phyloP scores from a whole-genome alignment of 2,113 vertebrate genomes.

The Scartelaos histophorus region DNA sequence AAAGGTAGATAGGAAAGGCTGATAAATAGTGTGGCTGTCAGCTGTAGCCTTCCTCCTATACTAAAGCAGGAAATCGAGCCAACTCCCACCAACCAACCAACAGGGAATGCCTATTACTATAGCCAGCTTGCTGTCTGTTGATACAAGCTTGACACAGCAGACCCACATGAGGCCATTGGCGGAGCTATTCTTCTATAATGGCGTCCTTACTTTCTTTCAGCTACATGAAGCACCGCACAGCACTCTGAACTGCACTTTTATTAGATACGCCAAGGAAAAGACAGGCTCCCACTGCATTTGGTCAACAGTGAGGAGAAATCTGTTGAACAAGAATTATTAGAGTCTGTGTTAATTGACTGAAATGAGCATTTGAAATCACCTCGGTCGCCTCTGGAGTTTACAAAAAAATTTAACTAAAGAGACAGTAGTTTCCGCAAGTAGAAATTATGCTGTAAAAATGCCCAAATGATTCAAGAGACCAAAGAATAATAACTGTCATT shows the following conservation, averaged over 20 bases:
- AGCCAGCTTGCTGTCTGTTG: slow-evolving; percentile 49
- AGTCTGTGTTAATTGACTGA: background rate
- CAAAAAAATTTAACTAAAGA: too few relatives aligned
- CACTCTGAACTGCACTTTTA: slow-evolving; percentile 23
- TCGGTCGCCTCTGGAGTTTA: too few relatives aligned
- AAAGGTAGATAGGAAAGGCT: slow-evolving; percentile 24
- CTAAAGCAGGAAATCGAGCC: slow-evolving; percentile 36
- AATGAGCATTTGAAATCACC: background rate
- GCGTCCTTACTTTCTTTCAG: slow-evolving; percentile 39
- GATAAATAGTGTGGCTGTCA: slow-evolving; percentile 46
- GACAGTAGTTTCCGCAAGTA: too few relatives aligned
- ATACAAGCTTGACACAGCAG: slow-evolving; percentile 53
- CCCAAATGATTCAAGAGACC: too few relatives aligned
- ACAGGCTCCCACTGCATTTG: background rate
- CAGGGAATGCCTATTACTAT: slow-evolving; percentile 58
- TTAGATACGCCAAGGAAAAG: background rate
- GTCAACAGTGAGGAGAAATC: background rate
- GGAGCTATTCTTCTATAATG: slow-evolving; percentile 56
- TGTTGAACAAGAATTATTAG: background rate
- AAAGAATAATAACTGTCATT: too few relatives aligned
- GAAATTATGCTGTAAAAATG: background rate
- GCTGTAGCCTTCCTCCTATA: slow-evolving; percentile 20
- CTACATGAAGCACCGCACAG: slow-evolving; percentile 31
- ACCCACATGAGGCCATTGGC: slow-evolving; percentile 55
- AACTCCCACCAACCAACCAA: slow-evolving; percentile 40